Conservation (phyloP, 2,797 vertebrate species). For the Catamblyrhynchus diadema region DNA sequence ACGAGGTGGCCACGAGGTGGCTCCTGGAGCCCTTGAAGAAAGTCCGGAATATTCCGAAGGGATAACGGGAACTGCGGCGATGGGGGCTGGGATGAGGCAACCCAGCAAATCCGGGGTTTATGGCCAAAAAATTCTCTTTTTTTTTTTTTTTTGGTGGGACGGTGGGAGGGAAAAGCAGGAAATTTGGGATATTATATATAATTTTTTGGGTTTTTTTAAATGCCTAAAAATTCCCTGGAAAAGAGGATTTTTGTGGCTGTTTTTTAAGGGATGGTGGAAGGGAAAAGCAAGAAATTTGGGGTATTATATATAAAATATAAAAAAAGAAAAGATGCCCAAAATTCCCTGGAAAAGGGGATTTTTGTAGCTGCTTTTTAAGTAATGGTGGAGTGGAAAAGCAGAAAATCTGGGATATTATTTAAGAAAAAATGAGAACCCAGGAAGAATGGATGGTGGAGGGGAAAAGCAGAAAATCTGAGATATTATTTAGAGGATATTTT, state of each 20-base stretch:
- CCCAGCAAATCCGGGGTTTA: not conserved
- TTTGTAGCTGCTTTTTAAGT: no score
- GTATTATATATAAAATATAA: no score
- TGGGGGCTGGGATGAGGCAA: not conserved
- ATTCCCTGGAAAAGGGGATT: not conserved
- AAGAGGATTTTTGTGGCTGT: not conserved
- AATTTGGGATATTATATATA: rapidly evolving
- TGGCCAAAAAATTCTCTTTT: not conserved
- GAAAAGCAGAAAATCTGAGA: not conserved
- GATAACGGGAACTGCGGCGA: rapidly evolving
- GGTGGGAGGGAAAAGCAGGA: not conserved
- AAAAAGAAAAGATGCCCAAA: not conserved
- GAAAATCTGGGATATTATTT: not conserved
- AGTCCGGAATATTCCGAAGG: not conserved
- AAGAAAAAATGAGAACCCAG: no score
- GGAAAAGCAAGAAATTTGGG: not conserved
- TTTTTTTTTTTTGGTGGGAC: not conserved
- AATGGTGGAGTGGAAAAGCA: rapidly evolving
- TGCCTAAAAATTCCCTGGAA: not conserved
- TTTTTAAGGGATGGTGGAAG: not conserved
- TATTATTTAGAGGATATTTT: not conserved
- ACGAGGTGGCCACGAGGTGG: slow-evolving; percentile 74
- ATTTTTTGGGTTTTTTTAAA: no score
- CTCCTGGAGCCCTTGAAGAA: slow-evolving; percentile 64
- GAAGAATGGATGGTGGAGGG: not conserved